Evolutionary conservation across 2,888 invertebrate species (phyloP).

Genomic region (Lasioglossum villosulum): DNA sequence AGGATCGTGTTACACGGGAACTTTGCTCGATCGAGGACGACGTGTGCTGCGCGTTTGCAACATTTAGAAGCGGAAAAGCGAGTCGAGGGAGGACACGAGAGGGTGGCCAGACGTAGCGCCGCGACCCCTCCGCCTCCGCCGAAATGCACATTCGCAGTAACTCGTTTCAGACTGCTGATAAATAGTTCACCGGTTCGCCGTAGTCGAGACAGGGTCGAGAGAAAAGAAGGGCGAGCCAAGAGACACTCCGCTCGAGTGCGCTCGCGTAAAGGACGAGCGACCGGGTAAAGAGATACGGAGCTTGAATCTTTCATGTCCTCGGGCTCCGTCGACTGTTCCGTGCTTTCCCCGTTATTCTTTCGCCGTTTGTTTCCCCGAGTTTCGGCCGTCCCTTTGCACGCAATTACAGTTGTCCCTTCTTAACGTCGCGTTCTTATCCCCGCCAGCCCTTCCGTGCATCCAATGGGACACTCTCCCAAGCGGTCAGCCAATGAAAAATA

Average conservation of each 20-base stretch:
- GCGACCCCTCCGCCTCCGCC: slow-evolving; percentile 39
- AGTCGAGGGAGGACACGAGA: not conserved
- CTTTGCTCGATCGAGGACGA: not conserved
- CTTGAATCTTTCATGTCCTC: slow-evolving; percentile 75
- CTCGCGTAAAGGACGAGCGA: slow-evolving; percentile 40
- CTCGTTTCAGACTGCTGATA: slow-evolving; percentile 65
- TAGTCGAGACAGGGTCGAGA: slow-evolving; percentile 38
- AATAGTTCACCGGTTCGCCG: slow-evolving; percentile 59
- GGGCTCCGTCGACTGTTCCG: slow-evolving; percentile 42
- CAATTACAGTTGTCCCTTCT: not conserved
- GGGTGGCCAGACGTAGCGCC: not conserved
- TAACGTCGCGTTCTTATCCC: not conserved
- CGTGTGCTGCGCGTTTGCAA: slow-evolving; percentile 20
- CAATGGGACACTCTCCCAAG: not conserved
- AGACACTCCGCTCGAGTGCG: slow-evolving; percentile 42
- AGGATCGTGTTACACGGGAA: not conserved
- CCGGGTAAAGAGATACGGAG: slow-evolving; percentile 60
- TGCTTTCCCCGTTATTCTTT: slow-evolving; percentile 49
- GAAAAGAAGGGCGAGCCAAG: slow-evolving; percentile 25
- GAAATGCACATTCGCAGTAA: slow-evolving; percentile 72
- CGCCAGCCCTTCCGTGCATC: not conserved
- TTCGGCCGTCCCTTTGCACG: not conserved
- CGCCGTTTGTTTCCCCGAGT: not conserved
- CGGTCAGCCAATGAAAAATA: not conserved
- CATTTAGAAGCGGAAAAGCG: slow-evolving; percentile 17